These are phyloP conservation scores for Syngnathus scovelli DNA, from an alignment of 2,113 vertebrate genomes.

Conservation along the genomic window DNA sequence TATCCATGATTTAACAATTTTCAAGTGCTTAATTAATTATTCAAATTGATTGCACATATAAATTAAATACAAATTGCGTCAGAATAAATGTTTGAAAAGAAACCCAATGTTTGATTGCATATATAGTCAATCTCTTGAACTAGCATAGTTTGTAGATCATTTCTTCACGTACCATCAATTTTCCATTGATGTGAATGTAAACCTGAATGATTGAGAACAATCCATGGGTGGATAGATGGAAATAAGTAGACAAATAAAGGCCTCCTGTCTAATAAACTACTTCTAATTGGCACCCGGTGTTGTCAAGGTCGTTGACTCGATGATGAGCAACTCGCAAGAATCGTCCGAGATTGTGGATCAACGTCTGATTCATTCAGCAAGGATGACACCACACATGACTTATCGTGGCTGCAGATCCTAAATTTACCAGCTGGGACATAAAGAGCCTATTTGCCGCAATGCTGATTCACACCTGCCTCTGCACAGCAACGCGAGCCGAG, in stretches of 20 bases:
- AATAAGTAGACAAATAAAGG: not conserved
- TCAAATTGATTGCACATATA: too few species aligned
- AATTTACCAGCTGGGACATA: slow-evolving; percentile 1
- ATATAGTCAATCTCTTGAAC: too few species aligned
- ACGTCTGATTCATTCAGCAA: not conserved
- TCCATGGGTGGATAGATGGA: not conserved
- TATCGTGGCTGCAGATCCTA: not conserved
- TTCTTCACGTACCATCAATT: too few species aligned
- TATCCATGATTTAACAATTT: too few species aligned
- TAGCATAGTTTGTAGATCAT: too few species aligned
- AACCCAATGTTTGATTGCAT: too few species aligned
- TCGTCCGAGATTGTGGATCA: not conserved
- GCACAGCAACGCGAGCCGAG: not conserved
- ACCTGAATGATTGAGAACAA: too few species aligned
- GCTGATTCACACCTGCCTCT: slow-evolving; percentile 1
- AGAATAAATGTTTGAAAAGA: too few species aligned
- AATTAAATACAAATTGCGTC: too few species aligned
- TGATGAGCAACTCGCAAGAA: not conserved
- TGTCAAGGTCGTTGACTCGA: not conserved
- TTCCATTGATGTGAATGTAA: too few species aligned
- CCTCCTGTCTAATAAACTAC: not conserved
- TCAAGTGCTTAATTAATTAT: too few species aligned
- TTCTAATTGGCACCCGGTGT: not conserved
- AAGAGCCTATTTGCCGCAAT: slow-evolving; percentile 8
- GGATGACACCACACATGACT: not conserved